These are phyloP conservation scores for Eublepharis macularius DNA, from an alignment of 2,113 vertebrate species.

Conservation along the genomic window DNA sequence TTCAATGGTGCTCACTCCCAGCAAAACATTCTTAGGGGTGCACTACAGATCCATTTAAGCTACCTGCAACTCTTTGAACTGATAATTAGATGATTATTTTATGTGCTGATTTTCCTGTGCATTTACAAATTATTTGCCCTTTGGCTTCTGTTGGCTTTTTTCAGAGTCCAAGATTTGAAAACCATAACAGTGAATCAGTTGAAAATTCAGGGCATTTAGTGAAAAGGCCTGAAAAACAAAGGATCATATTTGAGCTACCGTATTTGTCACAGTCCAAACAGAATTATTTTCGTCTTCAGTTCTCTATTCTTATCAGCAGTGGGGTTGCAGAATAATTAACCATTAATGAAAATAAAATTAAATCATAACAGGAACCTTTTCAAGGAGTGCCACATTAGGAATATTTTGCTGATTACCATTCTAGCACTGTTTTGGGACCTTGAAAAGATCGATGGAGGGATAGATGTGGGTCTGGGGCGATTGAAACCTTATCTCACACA, in stretches of 20 bases:
- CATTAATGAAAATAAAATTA: constrained; percentile 15
- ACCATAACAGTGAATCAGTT: neutral
- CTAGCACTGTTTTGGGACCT: neutral
- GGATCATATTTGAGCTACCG: too few relatives aligned
- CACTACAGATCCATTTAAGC: constrained; percentile 68
- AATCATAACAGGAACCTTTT: neutral
- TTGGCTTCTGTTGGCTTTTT: constrained; percentile 6
- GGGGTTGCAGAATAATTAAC: neutral
- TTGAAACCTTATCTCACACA: too few relatives aligned
- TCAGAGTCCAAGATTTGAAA: constrained; percentile 2
- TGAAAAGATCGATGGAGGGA: neutral
- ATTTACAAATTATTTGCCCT: constrained; percentile 35
- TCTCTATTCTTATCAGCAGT: neutral
- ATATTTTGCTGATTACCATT: neutral
- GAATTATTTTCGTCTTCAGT: neutral
- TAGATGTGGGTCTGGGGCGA: too few relatives aligned
- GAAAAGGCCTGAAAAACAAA: neutral
- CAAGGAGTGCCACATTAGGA: neutral
- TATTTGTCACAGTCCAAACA: neutral
- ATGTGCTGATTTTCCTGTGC: constrained; percentile 67
- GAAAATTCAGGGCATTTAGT: neutral
- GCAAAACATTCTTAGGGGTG: too few relatives aligned
- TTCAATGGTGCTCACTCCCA: too few relatives aligned
- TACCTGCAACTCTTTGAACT: constrained; percentile 79
- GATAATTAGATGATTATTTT: constrained; percentile 77